These are phyloP conservation scores for Cettia cetti DNA, from an alignment of 2,113 vertebrate species.

Conservation along the genomic window DNA sequence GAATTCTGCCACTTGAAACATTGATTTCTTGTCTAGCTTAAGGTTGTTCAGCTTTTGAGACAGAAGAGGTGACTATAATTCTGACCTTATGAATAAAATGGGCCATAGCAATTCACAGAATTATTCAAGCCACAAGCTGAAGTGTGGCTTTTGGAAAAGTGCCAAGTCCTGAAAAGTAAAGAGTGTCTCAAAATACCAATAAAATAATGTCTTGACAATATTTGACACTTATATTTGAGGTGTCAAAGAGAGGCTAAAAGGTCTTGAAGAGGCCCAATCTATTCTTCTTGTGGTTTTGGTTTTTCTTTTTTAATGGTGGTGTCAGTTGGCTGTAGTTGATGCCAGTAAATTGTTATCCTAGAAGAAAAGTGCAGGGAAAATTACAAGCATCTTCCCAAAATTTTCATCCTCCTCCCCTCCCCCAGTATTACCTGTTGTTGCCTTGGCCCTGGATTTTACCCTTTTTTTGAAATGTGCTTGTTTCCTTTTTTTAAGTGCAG, in stretches of 20 bases:
- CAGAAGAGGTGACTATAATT: background rate
- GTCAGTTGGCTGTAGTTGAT: background rate
- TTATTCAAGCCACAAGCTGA: background rate
- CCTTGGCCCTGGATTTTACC: background rate
- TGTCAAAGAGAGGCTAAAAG: background rate
- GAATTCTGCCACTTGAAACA: background rate
- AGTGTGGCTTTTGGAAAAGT: background rate
- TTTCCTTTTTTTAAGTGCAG: background rate
- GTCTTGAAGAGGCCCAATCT: background rate
- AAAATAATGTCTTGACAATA: background rate
- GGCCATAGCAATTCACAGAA: background rate
- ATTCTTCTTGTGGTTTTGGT: background rate
- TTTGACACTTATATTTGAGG: background rate
- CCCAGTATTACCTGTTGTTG: background rate
- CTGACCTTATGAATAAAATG: background rate
- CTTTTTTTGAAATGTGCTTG: background rate
- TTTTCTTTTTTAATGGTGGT: background rate
- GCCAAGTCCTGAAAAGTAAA: background rate
- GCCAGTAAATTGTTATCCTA: background rate
- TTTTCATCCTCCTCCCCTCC: accelerated
- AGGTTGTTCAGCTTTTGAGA: background rate
- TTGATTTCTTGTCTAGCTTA: background rate
- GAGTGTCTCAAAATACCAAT: background rate
- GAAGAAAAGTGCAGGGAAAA: background rate
- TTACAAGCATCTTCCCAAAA: background rate